A percentile compares a stretch with the other conserved stretches of the same genome.
Evolutionary conservation across 53 echinoderm and acorn worm species (phyloP).

Genomic region (Echinarachnius parma): DNA sequence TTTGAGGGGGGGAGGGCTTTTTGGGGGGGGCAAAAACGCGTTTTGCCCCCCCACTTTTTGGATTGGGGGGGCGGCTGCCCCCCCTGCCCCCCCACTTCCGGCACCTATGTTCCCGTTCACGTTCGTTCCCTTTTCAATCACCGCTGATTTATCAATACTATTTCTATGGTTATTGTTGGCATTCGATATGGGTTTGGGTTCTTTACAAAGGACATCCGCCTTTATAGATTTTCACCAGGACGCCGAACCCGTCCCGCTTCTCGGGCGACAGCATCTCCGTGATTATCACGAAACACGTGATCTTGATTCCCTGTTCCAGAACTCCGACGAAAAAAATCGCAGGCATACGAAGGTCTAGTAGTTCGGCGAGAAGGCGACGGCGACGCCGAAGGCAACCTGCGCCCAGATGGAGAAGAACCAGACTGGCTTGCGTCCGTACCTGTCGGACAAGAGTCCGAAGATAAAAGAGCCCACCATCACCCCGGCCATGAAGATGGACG

Average conservation of each 20-base stretch:
- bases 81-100: no score
- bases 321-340: slow-evolving; percentile 66
- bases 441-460: slow-evolving; percentile 87
- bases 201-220: no score
- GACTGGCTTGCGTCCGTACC: slow-evolving; percentile 73
- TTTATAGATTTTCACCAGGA: no score
- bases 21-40: no score
- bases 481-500: slow-evolving; percentile 84
- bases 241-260: slow-evolving; percentile 70
- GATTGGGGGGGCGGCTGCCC: no score
- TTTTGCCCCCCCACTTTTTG: no score
- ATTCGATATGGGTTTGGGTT: no score
- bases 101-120: no score
- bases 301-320: slow-evolving; percentile 61
- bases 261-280: slow-evolving; percentile 83
- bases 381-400: slow-evolving; percentile 64
- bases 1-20: no score
- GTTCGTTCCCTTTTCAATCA: no score
- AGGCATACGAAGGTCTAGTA: slow-evolving; percentile 68
- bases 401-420: slow-evolving; percentile 79
- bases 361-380: slow-evolving; percentile 68
- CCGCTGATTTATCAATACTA: no score
- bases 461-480: slow-evolving; percentile 93
- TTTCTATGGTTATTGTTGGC: no score
- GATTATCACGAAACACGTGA: slow-evolving; percentile 91